Evolutionary conservation across 2,797 vertebrate genomes (phyloP).

Genomic region (Dipus sagitta): DNA sequence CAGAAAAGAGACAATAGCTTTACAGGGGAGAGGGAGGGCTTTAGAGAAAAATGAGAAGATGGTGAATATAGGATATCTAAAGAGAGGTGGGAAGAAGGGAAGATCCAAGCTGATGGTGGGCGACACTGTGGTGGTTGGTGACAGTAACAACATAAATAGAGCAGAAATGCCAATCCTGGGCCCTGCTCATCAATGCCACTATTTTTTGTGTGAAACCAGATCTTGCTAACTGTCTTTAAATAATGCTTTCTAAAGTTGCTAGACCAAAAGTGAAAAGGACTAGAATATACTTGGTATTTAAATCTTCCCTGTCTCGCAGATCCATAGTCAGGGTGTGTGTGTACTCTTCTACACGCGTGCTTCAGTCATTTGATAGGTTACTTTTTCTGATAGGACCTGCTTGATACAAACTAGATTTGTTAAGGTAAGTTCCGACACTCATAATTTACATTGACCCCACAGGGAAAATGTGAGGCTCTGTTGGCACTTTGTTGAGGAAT

Average conservation of each 20-base stretch:
- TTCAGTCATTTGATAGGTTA: not conserved
- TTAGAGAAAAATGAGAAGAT: not conserved
- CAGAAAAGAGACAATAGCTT: not conserved
- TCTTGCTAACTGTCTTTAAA: conserved; percentile 22
- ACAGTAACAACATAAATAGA: not conserved
- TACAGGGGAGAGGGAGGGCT: not conserved
- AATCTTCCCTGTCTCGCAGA: not conserved
- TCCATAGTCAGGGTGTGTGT: too few species aligned
- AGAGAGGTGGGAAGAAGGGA: not conserved
- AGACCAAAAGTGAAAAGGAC: not conserved
- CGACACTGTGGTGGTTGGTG: not conserved
- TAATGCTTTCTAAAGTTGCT: conserved; percentile 31
- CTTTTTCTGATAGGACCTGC: conserved; percentile 30
- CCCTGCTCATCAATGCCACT: not conserved
- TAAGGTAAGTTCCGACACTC: not conserved
- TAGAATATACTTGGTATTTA: conserved; percentile 5
- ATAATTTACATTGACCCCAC: not conserved
- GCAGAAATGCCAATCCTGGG: not conserved
- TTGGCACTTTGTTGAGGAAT: conserved; percentile 32
- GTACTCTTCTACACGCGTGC: too few species aligned
- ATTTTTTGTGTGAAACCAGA: not conserved
- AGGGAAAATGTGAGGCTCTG: not conserved
- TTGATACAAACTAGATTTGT: conserved; percentile 42
- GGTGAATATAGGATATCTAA: not conserved
- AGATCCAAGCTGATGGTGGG: not conserved